Evolutionary conservation across 2,113 vertebrate species (phyloP).

Genomic region (Coreoperca whiteheadi): DNA sequence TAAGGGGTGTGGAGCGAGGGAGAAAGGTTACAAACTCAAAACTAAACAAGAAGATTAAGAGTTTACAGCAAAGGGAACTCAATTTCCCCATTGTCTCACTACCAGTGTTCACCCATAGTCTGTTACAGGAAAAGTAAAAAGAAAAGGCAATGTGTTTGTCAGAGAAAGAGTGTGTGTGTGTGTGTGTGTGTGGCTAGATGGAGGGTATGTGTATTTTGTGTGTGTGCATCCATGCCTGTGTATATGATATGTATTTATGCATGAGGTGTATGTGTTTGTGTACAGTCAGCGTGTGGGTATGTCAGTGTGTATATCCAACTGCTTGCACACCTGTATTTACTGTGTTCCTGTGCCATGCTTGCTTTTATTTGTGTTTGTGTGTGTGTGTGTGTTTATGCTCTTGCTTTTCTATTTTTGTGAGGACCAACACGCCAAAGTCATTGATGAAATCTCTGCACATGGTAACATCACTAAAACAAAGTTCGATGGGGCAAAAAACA

Average conservation of each 20-base stretch:
- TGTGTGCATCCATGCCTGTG: not conserved
- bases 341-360: slow-evolving; percentile 4
- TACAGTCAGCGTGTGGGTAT: not conserved
- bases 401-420: not conserved
- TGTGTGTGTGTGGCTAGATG: not conserved
- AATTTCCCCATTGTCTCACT: too few species aligned
- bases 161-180: not conserved
- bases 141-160: not conserved
- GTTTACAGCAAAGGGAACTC: too few species aligned
- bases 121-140: slow-evolving; percentile 1
- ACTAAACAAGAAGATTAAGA: too few species aligned
- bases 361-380: not conserved
- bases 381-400: not conserved
- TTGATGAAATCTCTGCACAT: too few species aligned
- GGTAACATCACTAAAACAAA: too few species aligned
- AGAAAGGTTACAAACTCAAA: too few species aligned
- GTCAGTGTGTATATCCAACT: not conserved
- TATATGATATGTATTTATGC: not conserved
- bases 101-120: too few species aligned
- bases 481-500: too few species aligned
- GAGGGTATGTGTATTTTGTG: not conserved
- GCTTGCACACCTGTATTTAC: slow-evolving; percentile 41
- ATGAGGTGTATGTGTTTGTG: not conserved
- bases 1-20: too few species aligned
- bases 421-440: not conserved